Percentiles rank a stretch among this genome's conserved stretches.
Conservation (phyloP, 1,140 invertebrate species). For the Nasonia giraulti region DNA sequence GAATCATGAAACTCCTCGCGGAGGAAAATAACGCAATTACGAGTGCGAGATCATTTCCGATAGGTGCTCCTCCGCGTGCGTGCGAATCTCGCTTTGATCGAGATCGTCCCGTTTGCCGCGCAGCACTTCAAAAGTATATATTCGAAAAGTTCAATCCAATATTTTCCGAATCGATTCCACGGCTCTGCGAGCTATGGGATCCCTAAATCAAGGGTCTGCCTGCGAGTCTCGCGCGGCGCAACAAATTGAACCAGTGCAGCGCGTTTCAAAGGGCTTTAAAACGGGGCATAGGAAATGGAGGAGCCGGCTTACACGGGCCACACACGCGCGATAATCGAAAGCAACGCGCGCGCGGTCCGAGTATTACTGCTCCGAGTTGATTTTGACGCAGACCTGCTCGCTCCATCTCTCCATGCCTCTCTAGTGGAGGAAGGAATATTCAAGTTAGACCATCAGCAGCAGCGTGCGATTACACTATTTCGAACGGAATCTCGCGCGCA, state of each 20-base stretch:
- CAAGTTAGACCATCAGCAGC: conserved; percentile 4
- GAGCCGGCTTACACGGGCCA: no score
- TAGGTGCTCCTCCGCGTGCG: background rate
- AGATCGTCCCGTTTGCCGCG: background rate
- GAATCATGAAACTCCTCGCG: background rate
- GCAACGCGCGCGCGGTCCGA: background rate
- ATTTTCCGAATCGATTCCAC: background rate
- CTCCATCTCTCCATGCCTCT: background rate
- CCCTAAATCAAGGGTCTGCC: background rate
- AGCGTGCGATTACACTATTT: conserved; percentile 21
- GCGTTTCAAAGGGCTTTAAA: background rate
- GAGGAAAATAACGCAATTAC: conserved; percentile 38
- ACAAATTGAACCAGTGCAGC: no score
- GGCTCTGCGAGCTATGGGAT: background rate
- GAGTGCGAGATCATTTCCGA: background rate
- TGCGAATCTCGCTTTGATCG: background rate
- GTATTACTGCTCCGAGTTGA: background rate
- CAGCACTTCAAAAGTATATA: no score
- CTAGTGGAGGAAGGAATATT: background rate
- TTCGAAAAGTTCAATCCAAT: background rate
- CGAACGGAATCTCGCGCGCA: background rate
- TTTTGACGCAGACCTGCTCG: background rate
- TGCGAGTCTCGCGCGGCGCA: no score
- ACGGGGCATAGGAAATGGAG: no score
- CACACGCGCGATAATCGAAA: background rate